phyloP scores from a whole-genome alignment of 2,888 invertebrate genomes.

The Cheilosia impressa region DNA sequence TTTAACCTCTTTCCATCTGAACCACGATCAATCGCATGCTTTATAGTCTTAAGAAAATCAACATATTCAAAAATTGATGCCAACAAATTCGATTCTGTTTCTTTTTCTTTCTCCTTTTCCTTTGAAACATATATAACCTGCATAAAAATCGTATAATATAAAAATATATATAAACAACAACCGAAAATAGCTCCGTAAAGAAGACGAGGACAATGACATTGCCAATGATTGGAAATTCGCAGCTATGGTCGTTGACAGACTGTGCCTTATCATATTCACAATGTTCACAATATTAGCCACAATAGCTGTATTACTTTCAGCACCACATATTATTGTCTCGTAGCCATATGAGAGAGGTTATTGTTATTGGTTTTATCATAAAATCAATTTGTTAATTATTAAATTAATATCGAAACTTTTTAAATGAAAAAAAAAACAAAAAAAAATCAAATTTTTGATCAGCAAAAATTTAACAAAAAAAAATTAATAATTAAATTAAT shows the following conservation, averaged over 20 bases:
- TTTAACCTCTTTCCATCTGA: not conserved
- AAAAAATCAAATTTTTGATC: conserved; percentile 74
- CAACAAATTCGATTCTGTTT: conserved; percentile 37
- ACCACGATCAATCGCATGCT: not conserved
- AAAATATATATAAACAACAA: conserved; percentile 78
- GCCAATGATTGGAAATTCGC: conserved; percentile 99
- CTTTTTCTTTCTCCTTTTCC: conserved; percentile 56
- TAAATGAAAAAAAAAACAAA: conserved; percentile 80
- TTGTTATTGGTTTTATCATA: conserved; percentile 85
- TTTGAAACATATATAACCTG: not conserved
- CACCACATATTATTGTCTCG: conserved; percentile 90
- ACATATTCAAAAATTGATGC: not conserved
- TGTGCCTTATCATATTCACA: conserved; percentile 99
- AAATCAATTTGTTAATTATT: conserved; percentile 85
- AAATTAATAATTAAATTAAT: conserved; percentile 76
- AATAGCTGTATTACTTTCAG: conserved; percentile 97
- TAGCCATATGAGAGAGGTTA: conserved; percentile 85
- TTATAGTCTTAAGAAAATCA: conserved; percentile 8
- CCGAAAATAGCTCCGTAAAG: conserved; percentile 90
- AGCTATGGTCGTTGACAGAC: conserved; percentile 99
- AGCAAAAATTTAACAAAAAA: conserved; percentile 76
- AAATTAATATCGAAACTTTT: conserved; percentile 84
- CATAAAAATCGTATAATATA: conserved; percentile 37
- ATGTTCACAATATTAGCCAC: conserved; percentile 98
- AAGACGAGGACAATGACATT: conserved; percentile 96